Percentiles rank a stretch among this genome's conserved stretches.
phyloP scores from a whole-genome alignment of 2,113 vertebrate genomes.

The Poicephalus meyeri region DNA sequence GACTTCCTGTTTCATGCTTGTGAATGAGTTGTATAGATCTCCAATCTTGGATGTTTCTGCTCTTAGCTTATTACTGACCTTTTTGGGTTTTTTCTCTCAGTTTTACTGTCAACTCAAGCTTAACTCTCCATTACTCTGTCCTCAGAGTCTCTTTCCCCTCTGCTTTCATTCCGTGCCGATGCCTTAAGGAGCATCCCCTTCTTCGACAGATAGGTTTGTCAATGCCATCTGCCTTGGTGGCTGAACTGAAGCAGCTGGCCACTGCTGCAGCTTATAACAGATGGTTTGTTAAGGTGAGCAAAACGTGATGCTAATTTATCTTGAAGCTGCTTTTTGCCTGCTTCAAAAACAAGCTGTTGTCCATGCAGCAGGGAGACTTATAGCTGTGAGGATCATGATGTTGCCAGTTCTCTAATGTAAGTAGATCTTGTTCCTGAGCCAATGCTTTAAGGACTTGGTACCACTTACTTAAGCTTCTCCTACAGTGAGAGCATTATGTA shows the following conservation, averaged over 20 bases:
- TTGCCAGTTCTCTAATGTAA: not conserved
- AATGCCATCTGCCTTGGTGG: not conserved
- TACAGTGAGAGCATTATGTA: not conserved
- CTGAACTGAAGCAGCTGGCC: not conserved
- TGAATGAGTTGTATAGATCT: not conserved
- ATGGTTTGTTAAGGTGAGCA: not conserved
- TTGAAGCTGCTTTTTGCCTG: not conserved
- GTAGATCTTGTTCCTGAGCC: not conserved
- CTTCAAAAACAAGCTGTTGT: not conserved
- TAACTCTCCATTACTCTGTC: not conserved
- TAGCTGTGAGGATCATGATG: not conserved
- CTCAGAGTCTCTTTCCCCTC: not conserved
- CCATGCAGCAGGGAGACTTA: not conserved
- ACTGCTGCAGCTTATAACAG: rapidly evolving
- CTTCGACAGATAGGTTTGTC: not conserved
- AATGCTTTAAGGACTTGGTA: not conserved
- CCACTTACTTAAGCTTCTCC: not conserved
- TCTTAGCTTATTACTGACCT: not conserved
- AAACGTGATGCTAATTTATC: not conserved
- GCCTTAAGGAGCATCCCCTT: not conserved
- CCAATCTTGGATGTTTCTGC: not conserved
- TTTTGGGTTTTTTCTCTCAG: not conserved
- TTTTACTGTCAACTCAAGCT: not conserved
- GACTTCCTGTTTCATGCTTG: rapidly evolving
- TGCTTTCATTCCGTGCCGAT: not conserved